phyloP scores from a whole-genome alignment of 2,113 vertebrate genomes.

The Gavialis gangeticus region DNA sequence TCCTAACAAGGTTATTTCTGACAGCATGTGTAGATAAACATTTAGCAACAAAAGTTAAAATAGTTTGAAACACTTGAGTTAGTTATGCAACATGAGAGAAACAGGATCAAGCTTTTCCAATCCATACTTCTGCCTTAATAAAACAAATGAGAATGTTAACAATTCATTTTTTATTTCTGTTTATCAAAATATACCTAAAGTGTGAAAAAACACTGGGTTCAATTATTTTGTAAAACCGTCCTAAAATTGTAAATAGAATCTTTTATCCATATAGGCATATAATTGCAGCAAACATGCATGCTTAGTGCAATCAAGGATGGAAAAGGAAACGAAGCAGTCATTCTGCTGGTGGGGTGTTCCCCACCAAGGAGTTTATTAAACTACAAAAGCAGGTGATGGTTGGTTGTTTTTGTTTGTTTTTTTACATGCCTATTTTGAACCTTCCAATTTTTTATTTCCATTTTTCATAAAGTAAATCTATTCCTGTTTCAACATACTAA shows the following conservation, averaged over 20 bases:
- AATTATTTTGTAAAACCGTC: neutral
- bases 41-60: slow-evolving; percentile 81
- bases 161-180: slow-evolving; percentile 14
- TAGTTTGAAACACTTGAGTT: slow-evolving; percentile 73
- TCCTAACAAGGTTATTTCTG: slow-evolving; percentile 94
- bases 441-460: slow-evolving; percentile 68
- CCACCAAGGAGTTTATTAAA: slow-evolving; percentile 73
- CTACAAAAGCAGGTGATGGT: slow-evolving; percentile 70
- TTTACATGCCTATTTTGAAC: slow-evolving; percentile 60
- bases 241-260: slow-evolving; percentile 77
- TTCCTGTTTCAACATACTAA: slow-evolving; percentile 40
- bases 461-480: slow-evolving; percentile 13
- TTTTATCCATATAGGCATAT: slow-evolving; percentile 80
- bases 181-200: slow-evolving; percentile 53
- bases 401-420: slow-evolving; percentile 68
- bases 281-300: slow-evolving; percentile 77
- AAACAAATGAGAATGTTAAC: slow-evolving; percentile 35
- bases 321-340: slow-evolving; percentile 77
- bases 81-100: slow-evolving; percentile 66
- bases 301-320: slow-evolving; percentile 77
- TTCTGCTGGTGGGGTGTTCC: slow-evolving; percentile 79
- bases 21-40: slow-evolving; percentile 95
- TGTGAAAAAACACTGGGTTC: slow-evolving; percentile 66
- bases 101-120: slow-evolving; percentile 21
- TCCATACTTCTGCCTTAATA: slow-evolving; percentile 46